Evolutionary conservation across 2,888 invertebrate species (phyloP).

Genomic region (Orchesella flavescens): DNA sequence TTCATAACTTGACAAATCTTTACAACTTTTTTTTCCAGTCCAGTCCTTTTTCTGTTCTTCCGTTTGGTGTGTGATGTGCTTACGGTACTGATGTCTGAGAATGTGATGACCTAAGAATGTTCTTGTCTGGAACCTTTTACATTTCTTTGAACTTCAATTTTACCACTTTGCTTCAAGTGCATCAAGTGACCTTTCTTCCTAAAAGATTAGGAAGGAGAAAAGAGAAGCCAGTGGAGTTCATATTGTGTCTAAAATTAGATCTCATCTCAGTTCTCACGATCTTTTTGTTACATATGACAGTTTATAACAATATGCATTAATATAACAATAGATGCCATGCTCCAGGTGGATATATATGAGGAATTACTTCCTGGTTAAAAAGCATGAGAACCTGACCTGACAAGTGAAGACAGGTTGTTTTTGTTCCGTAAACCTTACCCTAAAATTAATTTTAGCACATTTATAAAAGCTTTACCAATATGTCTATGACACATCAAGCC

Average conservation of each 20-base stretch:
- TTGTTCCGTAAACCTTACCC: slow-evolving; percentile 12
- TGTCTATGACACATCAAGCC: neutral
- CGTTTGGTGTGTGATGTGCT: slow-evolving; percentile 10
- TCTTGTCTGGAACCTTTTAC: neutral
- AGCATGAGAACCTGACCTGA: slow-evolving; percentile 66
- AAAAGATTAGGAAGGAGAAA: slow-evolving; percentile 50
- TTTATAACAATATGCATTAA: slow-evolving; percentile 1
- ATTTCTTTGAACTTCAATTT: slow-evolving; percentile 1
- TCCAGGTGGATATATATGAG: slow-evolving; percentile 39
- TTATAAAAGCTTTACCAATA: too few species aligned
- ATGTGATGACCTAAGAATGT: slow-evolving; percentile 51
- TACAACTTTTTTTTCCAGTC: slow-evolving; percentile 24
- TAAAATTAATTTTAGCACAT: too few species aligned
- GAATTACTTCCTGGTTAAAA: slow-evolving; percentile 52
- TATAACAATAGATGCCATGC: neutral
- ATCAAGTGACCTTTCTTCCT: slow-evolving; percentile 36
- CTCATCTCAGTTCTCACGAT: slow-evolving; percentile 45
- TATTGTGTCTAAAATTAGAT: slow-evolving; percentile 39
- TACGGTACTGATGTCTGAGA: slow-evolving; percentile 33
- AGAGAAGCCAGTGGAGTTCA: slow-evolving; percentile 17
- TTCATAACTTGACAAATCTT: slow-evolving; percentile 31
- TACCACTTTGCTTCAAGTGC: slow-evolving; percentile 1
- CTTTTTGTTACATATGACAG: neutral
- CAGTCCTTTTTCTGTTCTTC: slow-evolving; percentile 18
- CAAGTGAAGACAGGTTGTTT: slow-evolving; percentile 56